A percentile compares a stretch with the other conserved stretches of the same genome.
Conservation (phyloP, 37 sponge, comb jelly and placozoan genomes). For the Tethya wilhelma region DNA sequence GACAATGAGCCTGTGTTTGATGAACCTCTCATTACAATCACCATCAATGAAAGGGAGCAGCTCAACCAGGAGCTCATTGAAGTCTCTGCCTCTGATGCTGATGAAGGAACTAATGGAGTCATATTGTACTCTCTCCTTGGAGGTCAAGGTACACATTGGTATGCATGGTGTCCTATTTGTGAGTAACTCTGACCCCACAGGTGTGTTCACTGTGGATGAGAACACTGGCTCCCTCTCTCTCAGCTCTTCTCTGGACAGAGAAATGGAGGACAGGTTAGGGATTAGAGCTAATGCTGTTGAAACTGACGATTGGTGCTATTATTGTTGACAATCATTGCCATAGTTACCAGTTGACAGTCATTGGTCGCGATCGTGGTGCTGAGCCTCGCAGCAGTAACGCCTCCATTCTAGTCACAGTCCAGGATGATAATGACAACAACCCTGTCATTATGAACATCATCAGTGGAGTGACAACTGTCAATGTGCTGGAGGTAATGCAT, state of each 20-base stretch:
- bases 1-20: conserved; percentile 39
- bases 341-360: conserved; percentile 44
- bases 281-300: not conserved
- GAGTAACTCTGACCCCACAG: not conserved
- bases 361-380: conserved; percentile 22
- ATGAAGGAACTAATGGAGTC: conserved; percentile 15
- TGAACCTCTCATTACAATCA: not conserved
- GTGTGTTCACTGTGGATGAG: conserved; percentile 30
- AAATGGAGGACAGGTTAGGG: conserved; percentile 13
- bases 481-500: conserved; percentile 22
- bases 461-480: conserved; percentile 7
- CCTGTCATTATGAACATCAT: conserved; percentile 35
- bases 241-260: conserved; percentile 26
- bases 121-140: conserved; percentile 12
- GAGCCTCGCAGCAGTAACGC: conserved; percentile 31
- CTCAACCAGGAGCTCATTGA: not conserved
- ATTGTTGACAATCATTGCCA: not conserved
- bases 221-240: conserved; percentile 30
- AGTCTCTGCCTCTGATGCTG: conserved; percentile 14
- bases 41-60: conserved; percentile 18
- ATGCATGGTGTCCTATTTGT: not conserved
- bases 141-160: conserved; percentile 12
- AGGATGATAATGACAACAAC: conserved; percentile 46
- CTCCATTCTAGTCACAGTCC: conserved; percentile 24
- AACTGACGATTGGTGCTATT: not conserved